A percentile compares a stretch with the other conserved stretches of the same genome.
These are phyloP conservation scores for Pasiphila rectangulata DNA, from an alignment of 2,888 invertebrate species.

Conservation along the genomic window DNA sequence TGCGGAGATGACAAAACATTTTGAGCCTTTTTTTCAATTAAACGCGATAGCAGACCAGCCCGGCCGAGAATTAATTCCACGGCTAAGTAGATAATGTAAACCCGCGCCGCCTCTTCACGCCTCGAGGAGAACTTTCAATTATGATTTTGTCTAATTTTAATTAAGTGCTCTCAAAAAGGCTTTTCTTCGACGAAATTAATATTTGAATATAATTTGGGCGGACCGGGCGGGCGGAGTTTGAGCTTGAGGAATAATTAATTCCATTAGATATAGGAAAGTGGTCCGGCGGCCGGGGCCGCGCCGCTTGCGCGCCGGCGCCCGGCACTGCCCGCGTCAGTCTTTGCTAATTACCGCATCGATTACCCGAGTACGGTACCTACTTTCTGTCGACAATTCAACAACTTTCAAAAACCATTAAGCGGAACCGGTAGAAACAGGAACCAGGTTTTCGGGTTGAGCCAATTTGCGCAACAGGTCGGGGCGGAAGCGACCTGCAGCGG, in stretches of 20 bases:
- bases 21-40: conserved; percentile 67
- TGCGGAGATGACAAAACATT: conserved; percentile 55
- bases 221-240: conserved; percentile 79
- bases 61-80: conserved; percentile 71
- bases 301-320: conserved; percentile 23
- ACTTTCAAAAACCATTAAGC: conserved; percentile 20
- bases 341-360: conserved; percentile 33
- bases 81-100: conserved; percentile 78
- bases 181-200: conserved; percentile 80
- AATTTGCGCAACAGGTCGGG: conserved; percentile 80
- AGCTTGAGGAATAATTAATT: conserved; percentile 79
- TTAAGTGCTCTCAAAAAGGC: conserved; percentile 80
- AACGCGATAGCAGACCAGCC: conserved; percentile 56
- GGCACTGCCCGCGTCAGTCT: conserved; percentile 11
- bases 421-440: conserved; percentile 30
- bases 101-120: conserved; percentile 73
- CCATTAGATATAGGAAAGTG: conserved; percentile 71
- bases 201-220: conserved; percentile 81
- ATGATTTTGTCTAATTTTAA: conserved; percentile 82
- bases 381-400: background rate
- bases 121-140: conserved; percentile 81
- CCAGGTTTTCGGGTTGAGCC: conserved; percentile 38
- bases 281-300: conserved; percentile 45
- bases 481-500: conserved; percentile 77
- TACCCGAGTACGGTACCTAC: background rate